Evolutionary conservation across 2,888 invertebrate species (phyloP), one percentile per base, ranked within the genome.

Genomic region (Pollenia griseotomentosa): DNA sequence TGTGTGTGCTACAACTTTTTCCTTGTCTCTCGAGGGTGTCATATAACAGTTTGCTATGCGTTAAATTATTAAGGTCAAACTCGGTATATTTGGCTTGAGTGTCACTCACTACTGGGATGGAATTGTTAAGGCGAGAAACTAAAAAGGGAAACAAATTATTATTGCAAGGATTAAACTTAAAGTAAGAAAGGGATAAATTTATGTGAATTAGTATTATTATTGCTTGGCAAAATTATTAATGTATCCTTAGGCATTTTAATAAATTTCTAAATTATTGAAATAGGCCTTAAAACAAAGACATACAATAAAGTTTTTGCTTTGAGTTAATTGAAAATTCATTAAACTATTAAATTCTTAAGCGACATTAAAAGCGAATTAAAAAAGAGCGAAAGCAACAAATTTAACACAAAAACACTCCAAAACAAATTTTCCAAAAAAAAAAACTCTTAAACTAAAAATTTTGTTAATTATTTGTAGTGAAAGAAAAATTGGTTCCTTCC

Each of bases 1-100:
- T 59, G 65, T 74, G 68, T 74, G 68, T 75, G 63, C 61, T 23
- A 44, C 48, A 68, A 40, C n/a, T 46, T 48, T 63, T 78, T 46
- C n/a, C 7, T 44, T 48, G 73, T 78, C 81, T 81, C 81, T 84
- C 11, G 84, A 59, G 86, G 78, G 78, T 81, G 81, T 84, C 84
- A 70, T 74, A 87, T 84, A 74, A 84, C 87, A 85, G 74, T 81
- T 87, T 87, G 77, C 44, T 87, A 78, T 81, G 87, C 77, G 75
- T 82, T 68, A 87, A 84, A 74, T 87, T 87, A 87, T 87, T 84
- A 84, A 81, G 87, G 87, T 87, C 87, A 85, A 78, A 73, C 48
- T 33, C 57, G 65, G 40, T 61, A 40, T 78, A 68, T 87, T 77
- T 78, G 80, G 33, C 33, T 46, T 73, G 61, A 53, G 59, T 19